phyloP scores from a whole-genome alignment of 2,888 invertebrate species.

The Cyclophora punctaria region DNA sequence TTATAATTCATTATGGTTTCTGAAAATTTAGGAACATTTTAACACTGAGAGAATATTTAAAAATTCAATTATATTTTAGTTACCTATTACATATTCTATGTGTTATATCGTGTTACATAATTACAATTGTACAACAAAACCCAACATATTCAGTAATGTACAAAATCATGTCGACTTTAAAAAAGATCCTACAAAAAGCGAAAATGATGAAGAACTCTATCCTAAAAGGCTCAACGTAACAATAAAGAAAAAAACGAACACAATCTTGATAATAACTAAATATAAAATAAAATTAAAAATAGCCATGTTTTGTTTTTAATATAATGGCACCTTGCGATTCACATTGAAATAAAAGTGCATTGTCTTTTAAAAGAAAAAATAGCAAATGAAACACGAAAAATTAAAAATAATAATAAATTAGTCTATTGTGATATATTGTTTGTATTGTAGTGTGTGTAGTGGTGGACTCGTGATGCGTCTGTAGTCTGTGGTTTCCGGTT shows the following conservation, averaged over 20 bases:
- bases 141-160: slow-evolving; percentile 36
- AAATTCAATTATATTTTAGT: slow-evolving; percentile 47
- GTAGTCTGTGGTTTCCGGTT: slow-evolving; percentile 1
- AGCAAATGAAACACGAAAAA: slow-evolving; percentile 10
- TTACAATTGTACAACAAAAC: slow-evolving; percentile 56
- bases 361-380: slow-evolving; percentile 14
- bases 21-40: slow-evolving; percentile 72
- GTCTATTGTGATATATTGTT: slow-evolving; percentile 6
- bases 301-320: slow-evolving; percentile 39
- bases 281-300: slow-evolving; percentile 48
- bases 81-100: slow-evolving; percentile 54
- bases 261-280: slow-evolving; percentile 53
- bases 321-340: slow-evolving; percentile 70
- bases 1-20: slow-evolving; percentile 45
- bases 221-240: slow-evolving; percentile 42
- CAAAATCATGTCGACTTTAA: slow-evolving; percentile 18
- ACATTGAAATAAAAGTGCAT: slow-evolving; percentile 41
- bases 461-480: neutral
- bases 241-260: slow-evolving; percentile 52
- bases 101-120: slow-evolving; percentile 33
- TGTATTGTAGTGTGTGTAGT: slow-evolving; percentile 16
- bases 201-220: slow-evolving; percentile 18
- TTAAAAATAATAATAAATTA: slow-evolving; percentile 9
- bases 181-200: slow-evolving; percentile 22
- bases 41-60: slow-evolving; percentile 69